phyloP scores from a whole-genome alignment of 2,113 vertebrate genomes.

The Oceanodroma tethys region DNA sequence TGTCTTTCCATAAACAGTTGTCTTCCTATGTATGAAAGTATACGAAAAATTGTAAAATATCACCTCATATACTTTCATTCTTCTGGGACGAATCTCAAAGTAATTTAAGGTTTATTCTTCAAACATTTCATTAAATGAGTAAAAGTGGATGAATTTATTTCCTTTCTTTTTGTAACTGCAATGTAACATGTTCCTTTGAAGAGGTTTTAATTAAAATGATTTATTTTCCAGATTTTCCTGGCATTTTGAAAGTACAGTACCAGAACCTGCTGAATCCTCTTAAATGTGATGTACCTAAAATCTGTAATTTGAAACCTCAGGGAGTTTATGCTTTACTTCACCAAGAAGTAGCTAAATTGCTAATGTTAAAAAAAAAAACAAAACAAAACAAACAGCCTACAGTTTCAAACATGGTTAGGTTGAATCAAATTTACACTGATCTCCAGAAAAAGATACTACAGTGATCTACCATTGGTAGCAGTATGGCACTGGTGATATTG shows the following conservation, averaged over 20 bases:
- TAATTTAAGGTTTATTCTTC: background rate
- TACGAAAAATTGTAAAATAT: background rate
- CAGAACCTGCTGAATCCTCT: background rate
- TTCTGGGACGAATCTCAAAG: background rate
- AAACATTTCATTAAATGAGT: background rate
- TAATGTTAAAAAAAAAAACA: background rate
- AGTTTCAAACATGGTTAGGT: background rate
- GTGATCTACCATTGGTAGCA: background rate
- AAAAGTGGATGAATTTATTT: background rate
- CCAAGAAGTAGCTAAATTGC: background rate
- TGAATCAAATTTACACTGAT: background rate
- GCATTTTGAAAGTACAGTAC: background rate
- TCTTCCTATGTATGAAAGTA: background rate
- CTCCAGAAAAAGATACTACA: background rate
- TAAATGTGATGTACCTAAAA: background rate
- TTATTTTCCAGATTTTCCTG: background rate
- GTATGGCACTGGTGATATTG: background rate
- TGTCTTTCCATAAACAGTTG: background rate
- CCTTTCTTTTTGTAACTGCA: background rate
- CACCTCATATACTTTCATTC: background rate
- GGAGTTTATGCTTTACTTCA: background rate
- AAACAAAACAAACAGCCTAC: background rate
- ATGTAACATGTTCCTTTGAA: background rate
- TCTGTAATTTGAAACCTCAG: background rate
- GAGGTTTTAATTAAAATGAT: too few species aligned